phyloP scores from a whole-genome alignment of 2,888 invertebrate species.

The Synergus laeviventris region DNA sequence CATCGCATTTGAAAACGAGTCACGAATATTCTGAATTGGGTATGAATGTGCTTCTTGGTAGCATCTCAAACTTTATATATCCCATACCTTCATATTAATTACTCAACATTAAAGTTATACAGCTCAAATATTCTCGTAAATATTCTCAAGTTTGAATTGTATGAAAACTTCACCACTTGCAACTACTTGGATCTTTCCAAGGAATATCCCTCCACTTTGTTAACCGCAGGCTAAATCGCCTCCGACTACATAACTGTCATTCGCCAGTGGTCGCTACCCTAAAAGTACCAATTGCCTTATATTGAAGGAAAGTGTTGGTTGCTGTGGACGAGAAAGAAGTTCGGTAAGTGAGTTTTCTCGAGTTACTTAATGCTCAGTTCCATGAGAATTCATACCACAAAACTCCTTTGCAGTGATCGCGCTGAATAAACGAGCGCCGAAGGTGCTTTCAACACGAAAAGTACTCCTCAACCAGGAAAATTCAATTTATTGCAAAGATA shows the following conservation, averaged over 20 bases:
- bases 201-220: not conserved
- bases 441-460: constrained; percentile 37
- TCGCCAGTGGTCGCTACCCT: constrained; percentile 24
- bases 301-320: constrained; percentile 15
- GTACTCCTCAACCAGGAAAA: constrained; percentile 26
- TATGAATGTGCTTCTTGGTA: not conserved
- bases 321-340: constrained; percentile 20
- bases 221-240: not conserved
- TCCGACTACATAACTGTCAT: constrained; percentile 24
- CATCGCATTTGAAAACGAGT: not conserved
- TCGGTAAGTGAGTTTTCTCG: constrained; percentile 14
- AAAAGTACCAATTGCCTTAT: constrained; percentile 26
- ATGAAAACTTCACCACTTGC: not conserved
- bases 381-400: constrained; percentile 37
- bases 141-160: not conserved
- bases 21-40: not conserved
- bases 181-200: not conserved
- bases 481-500: constrained; percentile 38
- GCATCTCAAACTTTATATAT: not conserved
- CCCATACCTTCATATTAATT: no score
- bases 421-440: constrained; percentile 37
- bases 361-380: constrained; percentile 39
- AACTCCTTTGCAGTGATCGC: constrained; percentile 40
- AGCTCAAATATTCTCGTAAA: no score
- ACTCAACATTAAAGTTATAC: no score